These are phyloP conservation scores for Ochotona curzoniae DNA, from an alignment of 2,113 vertebrate genomes.

Conservation along the genomic window DNA sequence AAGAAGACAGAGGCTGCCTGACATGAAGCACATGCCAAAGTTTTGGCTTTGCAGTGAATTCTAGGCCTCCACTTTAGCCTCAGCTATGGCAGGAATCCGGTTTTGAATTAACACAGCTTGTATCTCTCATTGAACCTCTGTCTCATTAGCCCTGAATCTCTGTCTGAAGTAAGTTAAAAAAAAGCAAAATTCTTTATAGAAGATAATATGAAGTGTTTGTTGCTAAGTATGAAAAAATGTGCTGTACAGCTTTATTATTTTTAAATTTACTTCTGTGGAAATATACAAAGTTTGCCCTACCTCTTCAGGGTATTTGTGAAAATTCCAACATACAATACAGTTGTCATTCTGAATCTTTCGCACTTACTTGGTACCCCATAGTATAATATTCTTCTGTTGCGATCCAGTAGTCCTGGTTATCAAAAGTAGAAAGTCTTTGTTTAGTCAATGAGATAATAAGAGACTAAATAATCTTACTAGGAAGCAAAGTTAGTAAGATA, in stretches of 20 bases:
- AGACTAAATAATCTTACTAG: not conserved
- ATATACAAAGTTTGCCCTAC: not conserved
- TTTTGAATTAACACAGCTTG: too few relatives aligned
- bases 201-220: not conserved
- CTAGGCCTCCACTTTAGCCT: too few relatives aligned
- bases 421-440: not conserved
- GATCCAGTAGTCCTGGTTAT: not conserved
- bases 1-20: not conserved
- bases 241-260: not conserved
- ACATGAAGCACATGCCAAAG: not conserved
- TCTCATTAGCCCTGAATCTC: too few relatives aligned
- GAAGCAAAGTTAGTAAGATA: not conserved
- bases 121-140: too few relatives aligned
- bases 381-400: not conserved
- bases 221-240: not conserved
- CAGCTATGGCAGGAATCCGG: too few relatives aligned
- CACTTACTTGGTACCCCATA: not conserved
- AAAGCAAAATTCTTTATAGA: too few relatives aligned
- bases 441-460: not conserved
- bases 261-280: not conserved
- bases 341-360: not conserved
- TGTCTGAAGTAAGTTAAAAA: too few relatives aligned
- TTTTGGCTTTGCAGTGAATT: not conserved
- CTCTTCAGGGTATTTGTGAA: not conserved
- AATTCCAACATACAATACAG: not conserved